These are phyloP conservation scores for Bubo bubo DNA, from an alignment of 2,113 vertebrate genomes.

Conservation along the genomic window DNA sequence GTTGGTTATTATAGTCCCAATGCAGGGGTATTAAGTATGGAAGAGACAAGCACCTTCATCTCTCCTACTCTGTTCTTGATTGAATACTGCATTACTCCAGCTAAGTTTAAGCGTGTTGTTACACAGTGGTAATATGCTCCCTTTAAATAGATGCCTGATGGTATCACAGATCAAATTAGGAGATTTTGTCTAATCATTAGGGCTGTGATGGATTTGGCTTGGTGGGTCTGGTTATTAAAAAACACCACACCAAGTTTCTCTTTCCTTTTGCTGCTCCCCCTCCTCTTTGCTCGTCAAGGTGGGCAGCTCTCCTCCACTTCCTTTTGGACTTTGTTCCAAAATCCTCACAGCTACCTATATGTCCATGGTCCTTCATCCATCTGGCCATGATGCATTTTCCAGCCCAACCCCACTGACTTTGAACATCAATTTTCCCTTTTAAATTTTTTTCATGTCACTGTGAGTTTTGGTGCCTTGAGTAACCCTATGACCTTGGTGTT, in stretches of 20 bases:
- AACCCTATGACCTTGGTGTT: background rate
- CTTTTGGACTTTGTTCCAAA: background rate
- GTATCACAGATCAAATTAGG: background rate
- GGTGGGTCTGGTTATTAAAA: background rate
- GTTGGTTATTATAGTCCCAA: background rate
- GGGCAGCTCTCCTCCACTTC: background rate
- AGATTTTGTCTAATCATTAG: background rate
- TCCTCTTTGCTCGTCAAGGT: background rate
- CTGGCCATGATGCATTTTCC: background rate
- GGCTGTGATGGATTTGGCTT: background rate
- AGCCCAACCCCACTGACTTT: background rate
- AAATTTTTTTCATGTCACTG: background rate
- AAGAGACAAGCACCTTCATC: background rate
- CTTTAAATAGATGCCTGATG: background rate
- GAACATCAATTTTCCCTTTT: background rate
- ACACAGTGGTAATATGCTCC: accelerated
- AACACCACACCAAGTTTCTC: background rate
- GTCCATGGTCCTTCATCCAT: background rate
- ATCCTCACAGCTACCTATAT: background rate
- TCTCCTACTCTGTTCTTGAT: background rate
- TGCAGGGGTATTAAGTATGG: background rate
- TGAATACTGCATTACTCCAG: background rate
- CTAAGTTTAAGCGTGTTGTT: background rate
- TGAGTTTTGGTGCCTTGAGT: background rate
- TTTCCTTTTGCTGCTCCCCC: background rate